Evolutionary conservation across 1,140 invertebrate species (phyloP), one percentile per base, ranked within the genome.

Genomic region (Daktulosphaira vitifoliae): DNA sequence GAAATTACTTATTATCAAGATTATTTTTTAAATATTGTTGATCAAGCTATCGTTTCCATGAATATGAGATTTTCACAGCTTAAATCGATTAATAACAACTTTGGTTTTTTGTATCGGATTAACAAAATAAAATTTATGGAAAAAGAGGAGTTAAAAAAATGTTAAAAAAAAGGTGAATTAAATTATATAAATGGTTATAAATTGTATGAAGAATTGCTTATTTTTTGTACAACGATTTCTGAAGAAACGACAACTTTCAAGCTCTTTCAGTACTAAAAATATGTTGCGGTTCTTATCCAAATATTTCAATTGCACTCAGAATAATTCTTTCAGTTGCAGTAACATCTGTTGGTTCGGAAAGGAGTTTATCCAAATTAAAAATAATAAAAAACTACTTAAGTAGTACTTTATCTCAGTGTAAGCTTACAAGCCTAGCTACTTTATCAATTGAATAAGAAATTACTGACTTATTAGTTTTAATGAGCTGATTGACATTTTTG

Each of bases 101-200:
- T 67, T 65, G 66, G 37, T 18, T 66, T 51, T 51, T 59, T 66
- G 51, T 33, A 46, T 15, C 20, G 52, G 20, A 15, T 67, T n/a
- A 67, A 67, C 29, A 38, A 46, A 9, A n/a, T 67, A 67, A 22
- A 29, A 65, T 44, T n/a, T 39, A 50, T 16, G 22, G 20, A 26
- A 33, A 20, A 49, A 23, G 46, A 49, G 20, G 20, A 23, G 4
- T 20, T 49, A 20, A 16, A 8, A 49, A 23, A 49, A 13, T 13
- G 20, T 18, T 23, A 20, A 49, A 48, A 20, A 22, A 23, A 20
- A 20, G 20, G 20, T 13, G 46, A 49, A 20, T 16, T 20, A 23
- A 49, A 49, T 22, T 16, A 49, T 49, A 23, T 23, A 23, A 2
- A 9, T 49, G 20, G 4, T 20, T 49, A 13, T 49, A 20, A 49